phyloP scores from a whole-genome alignment of 2,888 invertebrate species.

The Ceraclea dissimilis region DNA sequence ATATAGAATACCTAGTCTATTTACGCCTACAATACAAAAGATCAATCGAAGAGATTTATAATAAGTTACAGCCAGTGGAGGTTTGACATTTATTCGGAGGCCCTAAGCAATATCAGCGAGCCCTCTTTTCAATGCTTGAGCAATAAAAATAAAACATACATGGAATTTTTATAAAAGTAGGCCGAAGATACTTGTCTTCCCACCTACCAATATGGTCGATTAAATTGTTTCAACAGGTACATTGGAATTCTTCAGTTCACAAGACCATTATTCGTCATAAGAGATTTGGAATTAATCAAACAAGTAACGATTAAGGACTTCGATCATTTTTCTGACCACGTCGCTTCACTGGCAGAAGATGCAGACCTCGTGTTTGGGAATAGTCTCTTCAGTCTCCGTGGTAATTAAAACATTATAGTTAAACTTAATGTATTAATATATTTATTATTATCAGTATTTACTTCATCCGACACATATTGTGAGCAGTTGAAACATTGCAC shows the following conservation, averaged over 20 bases:
- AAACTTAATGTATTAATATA: neutral
- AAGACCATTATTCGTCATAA: constrained; percentile 34
- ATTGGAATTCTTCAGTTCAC: constrained; percentile 39
- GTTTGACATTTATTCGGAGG: too few relatives aligned
- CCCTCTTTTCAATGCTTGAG: too few relatives aligned
- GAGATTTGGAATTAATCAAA: constrained; percentile 44
- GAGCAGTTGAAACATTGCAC: neutral
- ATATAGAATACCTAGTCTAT: too few relatives aligned
- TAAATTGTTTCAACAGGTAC: constrained; percentile 32
- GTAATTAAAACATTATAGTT: constrained; percentile 31
- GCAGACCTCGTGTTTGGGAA: constrained; percentile 44
- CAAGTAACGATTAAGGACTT: constrained; percentile 47
- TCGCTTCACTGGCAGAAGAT: constrained; percentile 32
- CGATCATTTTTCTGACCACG: constrained; percentile 46
- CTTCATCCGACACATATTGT: neutral
- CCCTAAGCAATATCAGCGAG: too few relatives aligned
- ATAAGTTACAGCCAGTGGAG: too few relatives aligned
- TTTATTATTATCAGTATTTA: neutral
- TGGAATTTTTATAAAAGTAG: too few relatives aligned
- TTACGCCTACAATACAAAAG: too few relatives aligned
- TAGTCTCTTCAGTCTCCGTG: constrained; percentile 41
- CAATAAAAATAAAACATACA: too few relatives aligned
- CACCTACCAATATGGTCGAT: too few relatives aligned
- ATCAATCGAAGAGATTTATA: too few relatives aligned
- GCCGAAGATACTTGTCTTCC: too few relatives aligned